Conservation (phyloP, 2,888 invertebrate genomes). For the Sisyra nigra region DNA sequence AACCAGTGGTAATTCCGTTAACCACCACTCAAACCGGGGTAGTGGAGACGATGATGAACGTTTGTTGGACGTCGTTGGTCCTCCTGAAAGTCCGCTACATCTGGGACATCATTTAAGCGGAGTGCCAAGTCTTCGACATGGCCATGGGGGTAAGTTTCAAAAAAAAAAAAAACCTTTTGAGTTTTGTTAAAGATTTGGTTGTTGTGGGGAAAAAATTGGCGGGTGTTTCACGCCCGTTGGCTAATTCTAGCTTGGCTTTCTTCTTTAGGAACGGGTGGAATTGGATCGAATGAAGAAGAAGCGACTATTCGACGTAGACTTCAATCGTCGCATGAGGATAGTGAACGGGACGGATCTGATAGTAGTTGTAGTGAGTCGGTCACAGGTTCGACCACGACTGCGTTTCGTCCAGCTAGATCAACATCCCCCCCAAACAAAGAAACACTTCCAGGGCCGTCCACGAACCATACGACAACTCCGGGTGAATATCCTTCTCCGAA, state of each 20-base stretch:
- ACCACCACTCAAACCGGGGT: slow-evolving; percentile 7
- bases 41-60: slow-evolving; percentile 71
- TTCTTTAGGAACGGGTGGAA: slow-evolving; percentile 32
- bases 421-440: slow-evolving; percentile 33
- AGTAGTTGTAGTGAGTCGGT: slow-evolving; percentile 55
- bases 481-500: slow-evolving; percentile 70
- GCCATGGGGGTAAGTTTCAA: slow-evolving; percentile 20
- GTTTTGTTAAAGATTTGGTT: slow-evolving; percentile 14
- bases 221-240: slow-evolving; percentile 11
- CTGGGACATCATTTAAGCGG: slow-evolving; percentile 27
- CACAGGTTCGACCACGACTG: slow-evolving; percentile 24
- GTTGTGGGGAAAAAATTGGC: slow-evolving; percentile 2
- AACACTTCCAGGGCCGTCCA: slow-evolving; percentile 33
- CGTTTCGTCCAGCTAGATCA: slow-evolving; percentile 26
- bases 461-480: slow-evolving; percentile 25
- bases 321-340: slow-evolving; percentile 43
- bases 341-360: slow-evolving; percentile 49
- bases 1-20: slow-evolving; percentile 5
- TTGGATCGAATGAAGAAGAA: slow-evolving; percentile 36
- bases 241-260: slow-evolving; percentile 16
- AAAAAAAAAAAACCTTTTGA: slow-evolving; percentile 10
- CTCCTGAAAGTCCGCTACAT: slow-evolving; percentile 59
- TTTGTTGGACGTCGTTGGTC: slow-evolving; percentile 74
- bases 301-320: slow-evolving; percentile 27
- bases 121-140: slow-evolving; percentile 16